Base-by-base conservation (phyloP, 1,140 invertebrate genomes). In the Aphaenogaster floridana region DNA sequence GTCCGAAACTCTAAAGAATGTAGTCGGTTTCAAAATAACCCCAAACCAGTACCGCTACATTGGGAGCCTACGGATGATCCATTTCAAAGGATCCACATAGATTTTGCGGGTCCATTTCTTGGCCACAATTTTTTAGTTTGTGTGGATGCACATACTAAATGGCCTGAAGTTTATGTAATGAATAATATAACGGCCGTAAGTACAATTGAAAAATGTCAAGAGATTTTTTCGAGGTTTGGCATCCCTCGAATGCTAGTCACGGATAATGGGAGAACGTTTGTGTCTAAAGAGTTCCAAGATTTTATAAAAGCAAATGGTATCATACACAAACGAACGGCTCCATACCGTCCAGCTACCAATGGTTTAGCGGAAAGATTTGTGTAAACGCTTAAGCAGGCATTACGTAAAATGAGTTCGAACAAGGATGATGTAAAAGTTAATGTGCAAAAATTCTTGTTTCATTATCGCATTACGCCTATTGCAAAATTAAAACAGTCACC, bases 11-110 rank as follows among this genome's bases (percentile, higher is more conserved):
- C 85, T 50, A 57, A 5, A 61, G 21, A 36, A 13, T 91, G 89
- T 52, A 57, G 71, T 45, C 17, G 21, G 8, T 4, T 68, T 17
- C 36, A 66, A 72, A 92, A 93, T 57, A 57, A 89, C 42, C 89
- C 91, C 66, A 78, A 64, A 13, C 8, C 91, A 7, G 87, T 86
- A 76, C 21, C 68, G 8, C 6, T 9, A 11, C 64, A 50, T 17
- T 71, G 68, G 48, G 21, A 34, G 17, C 21, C 21, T 45, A 8
- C 45, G 7, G 21, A 28, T 0, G 7, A 50, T 34, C 1, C 21
- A 3, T 15, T 69, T 13, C 28, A 52, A 50, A 50, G 48, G 2
- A 52, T 71, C 0, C 21, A 71, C 15, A 50, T 52, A 4, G 68
- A 71, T 36, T 71, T 71, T 71, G 48, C 45, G 0, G 45, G 68